Base-by-base conservation (phyloP, 2,888 invertebrate species). In the Hypomecis punctinalis region DNA sequence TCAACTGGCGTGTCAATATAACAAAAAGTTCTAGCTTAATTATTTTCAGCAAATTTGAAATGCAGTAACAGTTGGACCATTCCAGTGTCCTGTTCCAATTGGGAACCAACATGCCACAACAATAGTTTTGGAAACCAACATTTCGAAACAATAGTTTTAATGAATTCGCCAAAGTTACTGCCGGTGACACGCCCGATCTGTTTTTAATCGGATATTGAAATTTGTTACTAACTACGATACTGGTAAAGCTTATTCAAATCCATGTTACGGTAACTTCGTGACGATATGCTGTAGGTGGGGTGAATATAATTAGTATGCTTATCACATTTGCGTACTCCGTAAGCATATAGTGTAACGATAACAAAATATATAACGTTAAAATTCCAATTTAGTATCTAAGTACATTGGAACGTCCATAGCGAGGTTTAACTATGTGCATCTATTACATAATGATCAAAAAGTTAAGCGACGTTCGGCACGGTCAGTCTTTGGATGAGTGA, bases 91-190 rank as follows among this genome's bases (percentile, higher is more conserved):
- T 39, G 59, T 68, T 66, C 5, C 35, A 67, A 52, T 77, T 68
- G 7, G 58, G 60, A 73, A 72, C 67, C 46, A 72, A 74, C 73
- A 70, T 56, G 69, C 65, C 52, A 63, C 58, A 54, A 63, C 67
- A 69, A 74, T 70, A 76, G 76, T 77, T 77, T 73, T 77, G 23
- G 23, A 23, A 23, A 23, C 23, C 23, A 23, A 23, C 23, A 23
- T 23, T 23, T 23, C 23, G 23, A 23, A 55, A 62, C 67, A 68
- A 74, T 69, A 76, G 76, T 77, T 77, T 73, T 77, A 79, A 81
- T 76, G 68, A 81, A 80, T 79, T 78, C 76, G 66, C 57, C 61
- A 67, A 71, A 76, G 69, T 71, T 72, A 71, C 65, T 63, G 65
- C 58, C 54, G 52, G 37, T 66, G 60, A 51, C 53, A 61, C 67